Base-by-base conservation (phyloP, 1,140 invertebrate species). In the Lysiphlebus fabarum region DNA sequence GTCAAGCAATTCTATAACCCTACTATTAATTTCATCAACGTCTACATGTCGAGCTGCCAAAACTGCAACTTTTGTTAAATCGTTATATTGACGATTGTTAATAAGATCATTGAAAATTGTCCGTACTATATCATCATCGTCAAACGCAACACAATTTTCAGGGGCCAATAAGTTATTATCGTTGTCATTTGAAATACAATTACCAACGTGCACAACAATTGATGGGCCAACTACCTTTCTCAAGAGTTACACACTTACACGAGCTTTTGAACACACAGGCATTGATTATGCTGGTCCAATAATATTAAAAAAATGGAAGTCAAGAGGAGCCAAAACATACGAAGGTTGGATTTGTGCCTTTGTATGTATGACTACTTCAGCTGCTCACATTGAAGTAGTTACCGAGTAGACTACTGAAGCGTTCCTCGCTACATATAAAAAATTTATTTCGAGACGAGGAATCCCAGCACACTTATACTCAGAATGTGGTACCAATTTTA, bases 211-310 rank as follows among this genome's bases (percentile, higher is more conserved):
- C 50, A 12, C 48, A 51, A 40, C 70, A 72, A 45, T 8, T 65
- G 4, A 75, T 76, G 72, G 71, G 67, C n/a, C 62, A 70, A 26
- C 57, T 77, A 14, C 75, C 73, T 7, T 12, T 40, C 8, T n/a
- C 56, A 8, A 53, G 72, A 56, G 58, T 75, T n/a, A n/a, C 0
- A 70, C 55, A 34, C 69, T 67, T 26, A 45, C 63, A 11, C 57
- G 61, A 26, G 63, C 70, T 10, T 76, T 77, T 59, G 17, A 43
- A 8, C 58, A 67, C 40, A 56, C 53, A 12, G 68, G 68, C 4
- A 59, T 76, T n/a, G 75, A 77, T 50, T 73, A 70, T 51, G 69
- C 67, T 7, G 75, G 73, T 7, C 70, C 74, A n/a, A 61, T 76
- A 14, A 48, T 58, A n/a, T 65, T 73, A 48, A 33, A 63, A 26